phyloP scores from a whole-genome alignment of 2,113 vertebrate genomes.

The Beaufortia kweichowensis region DNA sequence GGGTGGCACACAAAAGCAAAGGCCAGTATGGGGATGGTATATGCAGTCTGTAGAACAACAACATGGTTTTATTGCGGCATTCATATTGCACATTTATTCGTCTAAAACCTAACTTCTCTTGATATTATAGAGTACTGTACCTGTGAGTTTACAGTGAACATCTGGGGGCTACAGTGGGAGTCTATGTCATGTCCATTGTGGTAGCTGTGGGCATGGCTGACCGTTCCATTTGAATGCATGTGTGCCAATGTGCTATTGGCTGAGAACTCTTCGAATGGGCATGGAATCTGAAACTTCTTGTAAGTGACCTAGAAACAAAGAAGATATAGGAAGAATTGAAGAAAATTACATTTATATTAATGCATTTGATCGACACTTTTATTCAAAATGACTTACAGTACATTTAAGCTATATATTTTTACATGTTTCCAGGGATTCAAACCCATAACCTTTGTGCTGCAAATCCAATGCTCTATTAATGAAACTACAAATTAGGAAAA shows the following conservation, averaged over 20 bases:
- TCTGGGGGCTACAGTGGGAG: slow-evolving; percentile 73
- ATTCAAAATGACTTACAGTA: too few relatives aligned
- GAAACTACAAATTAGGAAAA: too few relatives aligned
- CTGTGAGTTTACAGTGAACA: slow-evolving; percentile 93
- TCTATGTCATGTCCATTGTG: slow-evolving; percentile 61
- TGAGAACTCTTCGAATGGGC: slow-evolving; percentile 77
- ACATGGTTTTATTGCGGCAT: background rate
- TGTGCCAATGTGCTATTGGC: slow-evolving; percentile 70
- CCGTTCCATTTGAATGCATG: slow-evolving; percentile 46
- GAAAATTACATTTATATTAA: too few relatives aligned
- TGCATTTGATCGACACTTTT: too few relatives aligned
- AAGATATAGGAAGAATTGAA: background rate
- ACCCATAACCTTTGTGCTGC: too few relatives aligned
- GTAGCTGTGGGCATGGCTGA: slow-evolving; percentile 62
- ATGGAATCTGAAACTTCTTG: slow-evolving; percentile 93
- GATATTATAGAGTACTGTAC: slow-evolving; percentile 61
- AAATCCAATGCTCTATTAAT: too few relatives aligned
- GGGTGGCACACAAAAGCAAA: slow-evolving; percentile 98
- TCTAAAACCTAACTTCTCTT: too few relatives aligned
- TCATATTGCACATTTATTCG: too few relatives aligned
- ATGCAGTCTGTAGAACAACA: slow-evolving; percentile 80
- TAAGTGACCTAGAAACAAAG: slow-evolving; percentile 85
- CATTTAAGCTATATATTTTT: too few relatives aligned
- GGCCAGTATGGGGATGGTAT: slow-evolving; percentile 97
- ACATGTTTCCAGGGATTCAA: too few relatives aligned